These are phyloP conservation scores for Oconnorella tubifera DNA, from an alignment of 2,888 invertebrate genomes.

Conservation along the genomic window DNA sequence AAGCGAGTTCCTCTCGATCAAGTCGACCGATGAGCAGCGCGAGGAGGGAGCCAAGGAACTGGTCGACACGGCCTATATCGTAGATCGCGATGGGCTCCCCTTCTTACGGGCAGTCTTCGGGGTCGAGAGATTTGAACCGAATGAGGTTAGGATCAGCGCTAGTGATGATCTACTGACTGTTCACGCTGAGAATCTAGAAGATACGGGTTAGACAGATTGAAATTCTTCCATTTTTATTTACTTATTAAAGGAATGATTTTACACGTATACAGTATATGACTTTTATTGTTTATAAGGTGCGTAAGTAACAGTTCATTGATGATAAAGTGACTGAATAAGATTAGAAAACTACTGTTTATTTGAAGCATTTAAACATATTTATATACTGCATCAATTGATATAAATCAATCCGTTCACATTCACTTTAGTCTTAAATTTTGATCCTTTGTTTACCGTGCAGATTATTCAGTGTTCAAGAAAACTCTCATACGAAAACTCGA, in stretches of 20 bases:
- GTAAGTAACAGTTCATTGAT: no score
- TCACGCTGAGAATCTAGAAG: conserved; percentile 29
- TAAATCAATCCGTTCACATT: no score
- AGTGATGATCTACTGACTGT: conserved; percentile 26
- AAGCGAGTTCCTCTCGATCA: conserved; percentile 37
- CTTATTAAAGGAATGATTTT: no score
- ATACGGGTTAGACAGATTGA: conserved; percentile 16
- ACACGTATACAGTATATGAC: no score
- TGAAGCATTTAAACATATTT: no score
- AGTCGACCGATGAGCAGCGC: conserved; percentile 38
- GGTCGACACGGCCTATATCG: conserved; percentile 36
- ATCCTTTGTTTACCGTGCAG: no score
- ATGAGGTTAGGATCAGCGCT: conserved; percentile 25
- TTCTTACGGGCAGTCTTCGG: conserved; percentile 31
- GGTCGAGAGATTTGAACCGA: conserved; percentile 23
- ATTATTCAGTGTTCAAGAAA: conserved; percentile 32
- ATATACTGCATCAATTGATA: no score
- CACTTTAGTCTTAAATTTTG: no score
- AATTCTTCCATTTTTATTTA: no score
- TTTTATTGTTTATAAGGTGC: no score
- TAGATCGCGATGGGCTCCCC: conserved; percentile 36
- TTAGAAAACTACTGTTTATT: no score
- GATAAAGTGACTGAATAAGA: no score
- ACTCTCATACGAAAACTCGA: conserved; percentile 35
- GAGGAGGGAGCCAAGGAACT: conserved; percentile 34